These are phyloP conservation scores for Cyrtonyx montezumae DNA, from an alignment of 2,113 vertebrate species.

Conservation along the genomic window DNA sequence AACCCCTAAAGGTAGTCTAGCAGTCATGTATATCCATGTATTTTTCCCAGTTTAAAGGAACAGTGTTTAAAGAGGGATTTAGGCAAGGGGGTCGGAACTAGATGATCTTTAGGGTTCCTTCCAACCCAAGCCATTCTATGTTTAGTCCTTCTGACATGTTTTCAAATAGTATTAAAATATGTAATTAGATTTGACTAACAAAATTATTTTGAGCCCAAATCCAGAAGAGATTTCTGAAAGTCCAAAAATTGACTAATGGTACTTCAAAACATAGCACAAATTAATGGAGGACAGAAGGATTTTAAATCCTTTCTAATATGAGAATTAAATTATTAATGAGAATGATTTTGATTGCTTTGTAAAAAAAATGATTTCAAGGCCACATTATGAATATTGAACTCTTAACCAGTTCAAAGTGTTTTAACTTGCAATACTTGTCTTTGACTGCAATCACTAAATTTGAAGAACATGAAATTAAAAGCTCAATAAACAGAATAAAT, in stretches of 20 bases:
- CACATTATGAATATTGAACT: conserved; percentile 34
- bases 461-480: not conserved
- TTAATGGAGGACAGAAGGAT: conserved; percentile 52
- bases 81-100: too few relatives aligned
- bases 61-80: not conserved
- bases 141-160: not conserved
- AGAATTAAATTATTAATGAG: not conserved
- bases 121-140: too few relatives aligned
- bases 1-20: conserved; percentile 89
- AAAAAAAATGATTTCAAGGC: conserved; percentile 7
- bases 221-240: not conserved
- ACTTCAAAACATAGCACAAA: not conserved
- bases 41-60: not conserved
- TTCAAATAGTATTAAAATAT: not conserved
- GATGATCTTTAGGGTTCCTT: too few relatives aligned
- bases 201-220: conserved; percentile 27
- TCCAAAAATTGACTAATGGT: not conserved
- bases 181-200: not conserved
- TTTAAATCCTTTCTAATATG: not conserved
- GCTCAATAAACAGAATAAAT: not conserved
- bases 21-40: not conserved
- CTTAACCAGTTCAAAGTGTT: not conserved
- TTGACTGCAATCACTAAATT: not conserved
- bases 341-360: not conserved
- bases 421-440: not conserved